phyloP scores from a whole-genome alignment of 2,797 vertebrate species.

The Acanthopagrus latus region DNA sequence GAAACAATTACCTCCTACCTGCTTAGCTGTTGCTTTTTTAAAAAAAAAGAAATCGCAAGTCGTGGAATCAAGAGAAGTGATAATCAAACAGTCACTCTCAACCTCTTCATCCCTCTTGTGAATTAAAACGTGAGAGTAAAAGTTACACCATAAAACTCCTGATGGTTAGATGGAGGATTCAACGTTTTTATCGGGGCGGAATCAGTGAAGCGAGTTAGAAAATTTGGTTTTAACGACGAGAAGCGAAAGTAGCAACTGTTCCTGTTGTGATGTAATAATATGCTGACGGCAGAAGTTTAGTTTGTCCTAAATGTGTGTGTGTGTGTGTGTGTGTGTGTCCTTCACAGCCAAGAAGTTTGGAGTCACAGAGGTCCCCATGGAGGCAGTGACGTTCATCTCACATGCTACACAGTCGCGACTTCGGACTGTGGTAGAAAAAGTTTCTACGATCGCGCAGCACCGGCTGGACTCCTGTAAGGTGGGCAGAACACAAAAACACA shows the following conservation, averaged over 20 bases:
- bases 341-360: constrained; percentile 89
- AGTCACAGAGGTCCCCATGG: constrained; percentile 89
- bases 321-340: constrained; percentile 10
- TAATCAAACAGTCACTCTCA: constrained; percentile 13
- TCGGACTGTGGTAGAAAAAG: constrained; percentile 89
- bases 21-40: constrained; percentile 41
- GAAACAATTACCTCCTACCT: constrained; percentile 28
- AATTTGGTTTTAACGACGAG: neutral
- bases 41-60: constrained; percentile 2
- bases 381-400: constrained; percentile 91
- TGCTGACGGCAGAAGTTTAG: neutral
- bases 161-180: constrained; percentile 9
- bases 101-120: constrained; percentile 10
- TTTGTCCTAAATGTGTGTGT: neutral
- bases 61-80: neutral
- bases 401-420: constrained; percentile 89
- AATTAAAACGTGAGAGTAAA: constrained; percentile 10
- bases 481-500: constrained; percentile 17
- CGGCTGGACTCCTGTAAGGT: constrained; percentile 91
- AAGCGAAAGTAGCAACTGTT: constrained; percentile 1
- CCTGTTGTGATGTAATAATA: neutral
- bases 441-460: constrained; percentile 90
- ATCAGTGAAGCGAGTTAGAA: neutral
- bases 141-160: neutral
- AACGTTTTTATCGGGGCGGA: constrained; percentile 12